These are phyloP conservation scores for Eupleurogrammus muticus DNA, from an alignment of 2,797 vertebrate genomes.

Conservation along the genomic window DNA sequence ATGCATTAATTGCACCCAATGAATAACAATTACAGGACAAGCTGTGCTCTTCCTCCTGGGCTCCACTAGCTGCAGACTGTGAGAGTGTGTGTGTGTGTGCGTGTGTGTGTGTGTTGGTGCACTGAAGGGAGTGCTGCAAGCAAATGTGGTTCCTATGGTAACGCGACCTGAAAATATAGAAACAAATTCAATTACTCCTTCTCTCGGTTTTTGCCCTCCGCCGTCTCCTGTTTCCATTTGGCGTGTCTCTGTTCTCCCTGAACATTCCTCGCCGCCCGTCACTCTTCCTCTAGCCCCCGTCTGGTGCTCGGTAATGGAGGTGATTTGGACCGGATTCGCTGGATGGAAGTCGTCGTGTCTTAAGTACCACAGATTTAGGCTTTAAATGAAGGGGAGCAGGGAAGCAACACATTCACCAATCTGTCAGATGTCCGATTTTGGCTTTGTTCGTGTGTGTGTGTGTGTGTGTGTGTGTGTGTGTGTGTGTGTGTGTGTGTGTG, in stretches of 20 bases:
- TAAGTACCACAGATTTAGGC: conserved; percentile 31
- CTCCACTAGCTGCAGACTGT: conserved; percentile 13
- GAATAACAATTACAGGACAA: conserved; percentile 68
- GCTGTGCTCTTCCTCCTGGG: conserved; percentile 40
- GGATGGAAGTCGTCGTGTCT: conserved; percentile 50
- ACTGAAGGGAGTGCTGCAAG: conserved; percentile 28
- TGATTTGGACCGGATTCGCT: conserved; percentile 34
- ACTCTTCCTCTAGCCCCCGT: conserved; percentile 13
- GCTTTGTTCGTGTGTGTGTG: conserved; percentile 34
- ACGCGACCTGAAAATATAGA: conserved; percentile 64
- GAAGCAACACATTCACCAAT: conserved; percentile 42
- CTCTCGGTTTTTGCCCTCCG: conserved; percentile 37
- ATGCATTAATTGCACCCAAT: conserved; percentile 65
- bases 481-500: conserved; percentile 68
- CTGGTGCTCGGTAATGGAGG: conserved; percentile 20
- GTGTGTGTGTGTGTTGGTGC: too few relatives aligned
- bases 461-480: conserved; percentile 19
- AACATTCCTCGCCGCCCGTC: background rate
- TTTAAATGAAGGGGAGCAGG: conserved; percentile 48
- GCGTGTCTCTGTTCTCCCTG: conserved; percentile 5
- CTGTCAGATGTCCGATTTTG: conserved; percentile 60
- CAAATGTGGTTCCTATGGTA: conserved; percentile 73
- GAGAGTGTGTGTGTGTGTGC: conserved; percentile 3
- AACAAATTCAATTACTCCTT: conserved; percentile 65
- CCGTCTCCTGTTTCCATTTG: conserved; percentile 58